A percentile compares a stretch with the other conserved stretches of the same genome.
Evolutionary conservation across 2,888 invertebrate species (phyloP).

Genomic region (Phlogophora meticulosa): DNA sequence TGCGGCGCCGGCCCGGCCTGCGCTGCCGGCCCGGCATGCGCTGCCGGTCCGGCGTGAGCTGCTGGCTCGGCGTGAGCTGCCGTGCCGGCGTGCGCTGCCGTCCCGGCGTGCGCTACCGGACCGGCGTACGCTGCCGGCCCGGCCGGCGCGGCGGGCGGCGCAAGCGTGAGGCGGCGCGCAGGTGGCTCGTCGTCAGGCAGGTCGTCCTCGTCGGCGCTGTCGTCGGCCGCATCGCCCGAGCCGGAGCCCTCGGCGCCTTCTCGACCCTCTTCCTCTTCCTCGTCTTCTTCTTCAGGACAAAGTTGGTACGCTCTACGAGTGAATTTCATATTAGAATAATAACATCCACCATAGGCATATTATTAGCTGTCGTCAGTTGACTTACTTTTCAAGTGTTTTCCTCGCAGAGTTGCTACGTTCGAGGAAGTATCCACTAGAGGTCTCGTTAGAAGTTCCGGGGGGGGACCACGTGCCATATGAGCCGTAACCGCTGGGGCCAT

Average conservation of each 20-base stretch:
- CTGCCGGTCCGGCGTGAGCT: constrained; percentile 53
- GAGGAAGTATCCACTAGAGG: constrained; percentile 98
- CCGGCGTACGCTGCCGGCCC: constrained; percentile 50
- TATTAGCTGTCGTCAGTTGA: constrained; percentile 5
- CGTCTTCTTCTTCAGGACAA: constrained; percentile 89
- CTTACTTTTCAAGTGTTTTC: constrained; percentile 93
- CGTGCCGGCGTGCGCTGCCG: constrained; percentile 54
- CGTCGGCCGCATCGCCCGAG: constrained; percentile 77
- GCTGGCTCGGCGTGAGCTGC: constrained; percentile 44
- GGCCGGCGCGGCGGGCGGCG: constrained; percentile 61
- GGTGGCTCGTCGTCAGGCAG: constrained; percentile 64
- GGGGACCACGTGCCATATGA: constrained; percentile 98
- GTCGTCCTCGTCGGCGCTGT: constrained; percentile 75
- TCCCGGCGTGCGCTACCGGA: constrained; percentile 49
- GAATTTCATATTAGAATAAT: not conserved
- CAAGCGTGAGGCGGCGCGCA: constrained; percentile 66
- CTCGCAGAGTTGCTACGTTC: constrained; percentile 98
- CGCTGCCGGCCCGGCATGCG: constrained; percentile 49
- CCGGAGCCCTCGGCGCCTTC: constrained; percentile 76
- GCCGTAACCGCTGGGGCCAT: constrained; percentile 92
- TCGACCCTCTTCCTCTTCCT: constrained; percentile 85
- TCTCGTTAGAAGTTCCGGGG: constrained; percentile 98
- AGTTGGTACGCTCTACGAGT: constrained; percentile 85
- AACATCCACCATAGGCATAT: not conserved
- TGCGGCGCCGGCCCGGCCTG: constrained; percentile 52